Base-by-base conservation (phyloP, 1,140 invertebrate species). In the Zelostemma sp. region DNA sequence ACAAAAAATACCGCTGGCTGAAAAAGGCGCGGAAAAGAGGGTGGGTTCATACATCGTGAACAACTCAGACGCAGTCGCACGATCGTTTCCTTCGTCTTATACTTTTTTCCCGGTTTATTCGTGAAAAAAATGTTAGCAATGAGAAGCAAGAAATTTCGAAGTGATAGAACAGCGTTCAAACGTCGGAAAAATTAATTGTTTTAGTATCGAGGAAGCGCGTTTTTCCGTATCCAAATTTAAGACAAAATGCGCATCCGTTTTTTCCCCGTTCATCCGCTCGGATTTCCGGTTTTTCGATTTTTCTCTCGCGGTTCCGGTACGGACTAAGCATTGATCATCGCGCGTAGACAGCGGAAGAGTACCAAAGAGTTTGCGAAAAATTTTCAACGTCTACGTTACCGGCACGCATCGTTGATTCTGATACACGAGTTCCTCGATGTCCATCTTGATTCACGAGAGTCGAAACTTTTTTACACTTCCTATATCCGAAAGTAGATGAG, bases 11-110 rank as follows among this genome's bases (percentile, higher is more conserved):
- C 74, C 71, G 64, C 38, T 15, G 67, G 64, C 17, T 18, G 57
- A 55, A 71, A 58, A 58, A 66, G 57, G 57, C 33, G 53, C 12
- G 56, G 56, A 19, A 60, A 41, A 58, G 73, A 58, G 72, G 74
- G 54, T 64, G 67, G 59, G 72, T 28, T 65, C 76, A 80, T 79
- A 78, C 68, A 76, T 78, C 69, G 68, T 69, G 65, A 72, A 59
- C 73, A 77, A 66, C 74, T 78, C 79, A 80, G 73, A 81, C 75
- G 72, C 74, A 80, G 76, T 70, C 76, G 73, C 71, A 71, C 71
- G 21, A 25, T 25, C 8, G 21, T 25, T 25, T 4, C 21, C n/a
- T n/a, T n/a, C n/a, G n/a, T n/a, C n/a, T n/a, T n/a, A n/a, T n/a
- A n/a, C n/a, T n/a, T n/a, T n/a, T n/a, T n/a, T n/a, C n/a, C n/a